Conservation (phyloP, 2,888 invertebrate species). For the Aspidapion aeneum region DNA sequence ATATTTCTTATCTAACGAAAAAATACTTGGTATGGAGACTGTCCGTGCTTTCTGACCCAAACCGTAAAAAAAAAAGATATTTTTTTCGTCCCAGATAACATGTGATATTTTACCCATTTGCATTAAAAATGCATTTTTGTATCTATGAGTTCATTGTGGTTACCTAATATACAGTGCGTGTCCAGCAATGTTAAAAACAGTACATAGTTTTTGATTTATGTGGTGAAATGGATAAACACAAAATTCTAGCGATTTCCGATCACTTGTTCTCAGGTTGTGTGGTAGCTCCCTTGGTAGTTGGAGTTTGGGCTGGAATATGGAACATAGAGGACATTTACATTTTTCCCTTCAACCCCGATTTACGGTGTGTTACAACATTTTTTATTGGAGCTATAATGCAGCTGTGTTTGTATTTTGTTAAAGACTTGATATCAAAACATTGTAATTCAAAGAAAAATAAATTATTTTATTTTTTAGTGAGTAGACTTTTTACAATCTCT, state of each 20-base stretch:
- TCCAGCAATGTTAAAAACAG: too few species aligned
- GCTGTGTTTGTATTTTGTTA: background rate
- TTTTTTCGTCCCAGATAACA: too few species aligned
- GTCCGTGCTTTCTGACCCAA: too few species aligned
- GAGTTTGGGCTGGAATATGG: slow-evolving; percentile 57
- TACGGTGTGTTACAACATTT: background rate
- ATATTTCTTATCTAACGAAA: too few species aligned
- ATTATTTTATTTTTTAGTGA: background rate
- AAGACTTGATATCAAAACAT: background rate
- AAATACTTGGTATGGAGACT: too few species aligned
- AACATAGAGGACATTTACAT: slow-evolving; percentile 48
- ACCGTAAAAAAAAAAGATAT: too few species aligned
- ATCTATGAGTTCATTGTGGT: too few species aligned
- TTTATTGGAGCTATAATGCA: background rate
- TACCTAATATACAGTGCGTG: too few species aligned
- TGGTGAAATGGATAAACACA: too few species aligned
- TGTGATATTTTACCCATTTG: too few species aligned
- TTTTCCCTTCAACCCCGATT: background rate
- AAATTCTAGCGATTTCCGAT: slow-evolving; percentile 39
- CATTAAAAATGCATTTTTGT: too few species aligned
- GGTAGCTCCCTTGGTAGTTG: slow-evolving; percentile 52
- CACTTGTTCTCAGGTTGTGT: slow-evolving; percentile 46
- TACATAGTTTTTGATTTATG: too few species aligned
- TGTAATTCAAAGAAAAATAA: background rate
- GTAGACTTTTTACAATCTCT: background rate